phyloP scores from a whole-genome alignment of 2,888 invertebrate genomes.

The Cyclophora punctaria region DNA sequence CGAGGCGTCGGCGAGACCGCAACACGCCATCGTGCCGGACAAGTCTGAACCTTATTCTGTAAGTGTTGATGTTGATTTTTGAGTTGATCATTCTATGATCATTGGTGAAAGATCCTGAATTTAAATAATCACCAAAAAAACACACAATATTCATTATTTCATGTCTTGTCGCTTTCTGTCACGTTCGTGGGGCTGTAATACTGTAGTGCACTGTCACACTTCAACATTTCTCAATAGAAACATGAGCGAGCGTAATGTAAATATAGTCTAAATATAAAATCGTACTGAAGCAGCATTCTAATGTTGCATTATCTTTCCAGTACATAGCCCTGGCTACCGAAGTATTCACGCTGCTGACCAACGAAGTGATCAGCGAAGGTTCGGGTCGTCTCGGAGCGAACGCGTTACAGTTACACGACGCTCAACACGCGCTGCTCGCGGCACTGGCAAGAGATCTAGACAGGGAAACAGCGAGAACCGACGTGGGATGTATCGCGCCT shows the following conservation, averaged over 20 bases:
- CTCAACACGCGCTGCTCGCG: conserved; percentile 91
- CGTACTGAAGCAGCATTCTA: too few relatives aligned
- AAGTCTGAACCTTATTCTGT: conserved; percentile 71
- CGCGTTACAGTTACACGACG: conserved; percentile 83
- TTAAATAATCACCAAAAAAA: too few relatives aligned
- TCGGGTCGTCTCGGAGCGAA: conserved; percentile 71
- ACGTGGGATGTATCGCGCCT: conserved; percentile 81
- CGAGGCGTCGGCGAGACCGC: conserved; percentile 54
- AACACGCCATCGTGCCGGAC: conserved; percentile 63
- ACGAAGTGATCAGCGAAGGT: conserved; percentile 84
- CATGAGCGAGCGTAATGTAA: neutral
- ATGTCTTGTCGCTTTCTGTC: too few relatives aligned
- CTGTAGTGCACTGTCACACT: too few relatives aligned
- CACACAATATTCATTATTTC: too few relatives aligned
- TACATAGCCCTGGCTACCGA: conserved; percentile 91
- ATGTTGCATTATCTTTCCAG: conserved; percentile 41
- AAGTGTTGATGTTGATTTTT: conserved; percentile 19
- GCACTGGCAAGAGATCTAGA: conserved; percentile 93
- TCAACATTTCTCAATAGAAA: too few relatives aligned
- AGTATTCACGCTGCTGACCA: conserved; percentile 89
- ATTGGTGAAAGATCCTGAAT: too few relatives aligned
- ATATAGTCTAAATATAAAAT: too few relatives aligned
- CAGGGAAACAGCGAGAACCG: conserved; percentile 89
- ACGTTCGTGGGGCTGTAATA: too few relatives aligned
- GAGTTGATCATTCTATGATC: too few relatives aligned